These are phyloP conservation scores for Chiloscyllium plagiosum DNA, from an alignment of 2,113 vertebrate genomes.

Conservation along the genomic window DNA sequence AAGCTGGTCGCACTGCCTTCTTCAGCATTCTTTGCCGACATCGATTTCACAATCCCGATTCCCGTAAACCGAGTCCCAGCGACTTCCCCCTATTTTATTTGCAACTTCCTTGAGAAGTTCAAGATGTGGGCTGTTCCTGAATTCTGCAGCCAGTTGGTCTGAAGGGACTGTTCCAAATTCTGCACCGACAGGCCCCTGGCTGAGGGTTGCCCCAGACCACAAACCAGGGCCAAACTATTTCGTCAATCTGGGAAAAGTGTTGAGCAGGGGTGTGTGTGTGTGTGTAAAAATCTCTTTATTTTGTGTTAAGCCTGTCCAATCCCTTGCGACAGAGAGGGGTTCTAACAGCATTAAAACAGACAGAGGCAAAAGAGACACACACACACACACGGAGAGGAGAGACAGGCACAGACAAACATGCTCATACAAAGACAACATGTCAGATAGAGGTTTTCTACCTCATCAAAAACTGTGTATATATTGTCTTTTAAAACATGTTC, in stretches of 20 bases:
- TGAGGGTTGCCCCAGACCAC: background rate
- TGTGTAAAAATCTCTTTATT: background rate
- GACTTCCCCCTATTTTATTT: background rate
- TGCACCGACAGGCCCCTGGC: background rate
- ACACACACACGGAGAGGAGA: too few relatives aligned
- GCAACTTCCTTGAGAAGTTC: background rate
- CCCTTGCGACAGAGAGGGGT: background rate
- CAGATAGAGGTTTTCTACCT: background rate
- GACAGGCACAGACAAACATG: background rate
- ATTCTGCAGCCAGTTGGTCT: background rate
- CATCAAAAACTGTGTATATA: background rate
- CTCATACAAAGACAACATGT: background rate
- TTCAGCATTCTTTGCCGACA: background rate
- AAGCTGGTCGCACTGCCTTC: background rate
- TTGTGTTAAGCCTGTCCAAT: too few relatives aligned
- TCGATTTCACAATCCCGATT: background rate
- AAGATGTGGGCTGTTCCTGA: background rate
- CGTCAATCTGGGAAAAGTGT: too few relatives aligned
- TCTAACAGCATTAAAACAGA: too few relatives aligned
- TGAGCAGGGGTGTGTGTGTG: background rate
- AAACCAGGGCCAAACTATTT: background rate
- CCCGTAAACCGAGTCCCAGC: too few relatives aligned
- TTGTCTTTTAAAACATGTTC: background rate
- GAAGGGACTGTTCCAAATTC: background rate
- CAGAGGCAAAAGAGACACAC: too few relatives aligned